Evolutionary conservation across 23 tunicate genomes (phyloP), one percentile per base, ranked within the genome.

Genomic region (Ciona savignyi): DNA sequence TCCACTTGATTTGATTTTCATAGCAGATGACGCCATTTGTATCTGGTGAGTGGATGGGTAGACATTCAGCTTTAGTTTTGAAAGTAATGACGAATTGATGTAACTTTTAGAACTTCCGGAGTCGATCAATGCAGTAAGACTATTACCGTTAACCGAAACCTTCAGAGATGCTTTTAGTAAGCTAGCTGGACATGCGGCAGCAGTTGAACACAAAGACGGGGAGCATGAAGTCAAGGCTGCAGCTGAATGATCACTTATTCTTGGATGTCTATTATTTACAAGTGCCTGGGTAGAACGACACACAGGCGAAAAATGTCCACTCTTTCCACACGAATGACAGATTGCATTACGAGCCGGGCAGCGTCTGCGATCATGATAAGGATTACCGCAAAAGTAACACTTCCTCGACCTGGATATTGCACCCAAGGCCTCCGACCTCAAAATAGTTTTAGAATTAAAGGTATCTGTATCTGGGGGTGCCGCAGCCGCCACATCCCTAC

Each of bases 341-440:
- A 23, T 20, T 65, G 23, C 22, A 65, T 71, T 27, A 3, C 66
- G 4, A 35, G 76, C 76, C 9, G 63, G 68, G 26, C 29, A 35
- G 19, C 11, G 4, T 4, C 63, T 35, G 4, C 76, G 25, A 4
- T 62, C 11, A 21, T 34, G 66, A 34, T 71, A 3, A 34, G 26
- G 23, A 22, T n/a, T 20, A 63, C 63, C 63, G 26, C 76, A 71
- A 71, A 71, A 71, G 25, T 71, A n/a, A n/a, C n/a, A n/a, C n/a
- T n/a, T n/a, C 31, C 24, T 20, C 22, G 11, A 9, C 35, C 23
- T 35, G 4, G 76, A 34, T 21, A 51, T 51, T 19, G 62, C 19
- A 15, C 62, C 62, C 62, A 51, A 51, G 62, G 21, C 62, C 62
- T 51, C 62, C 21, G 62, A 51, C 20, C 21, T 51, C 62, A 15